These are phyloP conservation scores for Egretta garzetta DNA, from an alignment of 2,113 vertebrate species.

Conservation along the genomic window DNA sequence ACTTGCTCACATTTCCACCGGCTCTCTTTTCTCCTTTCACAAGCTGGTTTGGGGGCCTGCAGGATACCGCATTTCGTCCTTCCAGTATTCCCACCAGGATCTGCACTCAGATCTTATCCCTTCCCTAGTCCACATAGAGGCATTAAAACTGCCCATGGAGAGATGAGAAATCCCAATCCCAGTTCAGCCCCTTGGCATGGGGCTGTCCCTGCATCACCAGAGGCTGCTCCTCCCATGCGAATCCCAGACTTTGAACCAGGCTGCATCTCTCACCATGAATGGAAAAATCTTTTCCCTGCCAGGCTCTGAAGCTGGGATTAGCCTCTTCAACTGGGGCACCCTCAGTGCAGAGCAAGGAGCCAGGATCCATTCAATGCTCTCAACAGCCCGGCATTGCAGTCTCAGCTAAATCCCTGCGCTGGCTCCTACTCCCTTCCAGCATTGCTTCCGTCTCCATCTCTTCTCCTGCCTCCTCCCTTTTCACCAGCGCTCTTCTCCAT, in stretches of 20 bases:
- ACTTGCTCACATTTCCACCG: not conserved
- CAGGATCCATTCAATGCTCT: not conserved
- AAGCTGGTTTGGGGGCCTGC: not conserved
- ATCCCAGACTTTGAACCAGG: not conserved
- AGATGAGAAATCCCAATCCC: not conserved
- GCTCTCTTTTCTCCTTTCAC: not conserved
- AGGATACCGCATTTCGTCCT: not conserved
- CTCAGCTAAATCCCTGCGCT: not conserved
- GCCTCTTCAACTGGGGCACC: not conserved
- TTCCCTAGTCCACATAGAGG: not conserved
- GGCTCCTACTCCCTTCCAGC: not conserved
- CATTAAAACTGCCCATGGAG: not conserved
- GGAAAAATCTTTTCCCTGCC: not conserved
- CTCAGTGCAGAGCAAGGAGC: not conserved
- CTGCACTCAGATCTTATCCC: not conserved
- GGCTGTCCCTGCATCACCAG: not conserved
- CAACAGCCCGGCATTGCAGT: rapidly evolving
- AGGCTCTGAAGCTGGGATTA: not conserved
- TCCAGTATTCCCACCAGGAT: not conserved
- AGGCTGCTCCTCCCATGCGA: not conserved
- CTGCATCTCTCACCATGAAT: not conserved
- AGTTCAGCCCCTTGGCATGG: not conserved
- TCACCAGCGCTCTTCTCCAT: not conserved
- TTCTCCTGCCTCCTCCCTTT: not conserved
- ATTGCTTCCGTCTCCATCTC: not conserved